Base-by-base conservation (phyloP, 2,797 vertebrate species). In the Sebastes hubbsi region DNA sequence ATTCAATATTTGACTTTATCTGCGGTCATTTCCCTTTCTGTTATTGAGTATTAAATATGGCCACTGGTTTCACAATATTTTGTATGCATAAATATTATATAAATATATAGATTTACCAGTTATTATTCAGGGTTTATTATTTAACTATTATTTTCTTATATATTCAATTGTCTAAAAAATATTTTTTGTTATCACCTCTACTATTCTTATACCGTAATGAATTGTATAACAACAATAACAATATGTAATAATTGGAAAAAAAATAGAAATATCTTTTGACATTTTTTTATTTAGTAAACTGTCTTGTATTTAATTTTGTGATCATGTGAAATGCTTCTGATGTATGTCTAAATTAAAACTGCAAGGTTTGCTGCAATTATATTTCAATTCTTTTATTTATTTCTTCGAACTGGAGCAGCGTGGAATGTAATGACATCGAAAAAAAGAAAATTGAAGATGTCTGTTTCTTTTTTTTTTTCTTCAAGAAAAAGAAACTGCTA, bases 371-470 rank as follows among this genome's bases (percentile, higher is more conserved):
- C 72, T 90, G 86, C 85, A 75, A 77, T 80, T 93, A 92, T 92
- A 91, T 91, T 93, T 93, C 92, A 93, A 88, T 95, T 96, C 83
- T 96, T 97, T 96, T 94, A 94, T 97, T 97, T 92, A 92, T 94
- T 93, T 94, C 88, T 95, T 96, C 94, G 95, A 97, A 96, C 89
- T 95, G 96, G 96, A 98, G 97, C 97, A 98, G 97, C 97, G 97
- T 97, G 97, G 97, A 98, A 98, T 97, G 97, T 96, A 95, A 95
- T 96, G 95, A 96, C 95, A 97, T 95, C 93, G 95, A 94, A 82
- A 88, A 92, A 88, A 92, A 93, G 91, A 93, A 95, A 95, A 89
- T 67, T 60, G 59, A 81, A 74, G 82, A 85, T 87, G 75, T 73
- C 52, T 86, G 75, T 90, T 84, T 88, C 63, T 63, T 63, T 84